These are phyloP conservation scores for Eristalis intricaria DNA, from an alignment of 2,888 invertebrate species.

Conservation along the genomic window DNA sequence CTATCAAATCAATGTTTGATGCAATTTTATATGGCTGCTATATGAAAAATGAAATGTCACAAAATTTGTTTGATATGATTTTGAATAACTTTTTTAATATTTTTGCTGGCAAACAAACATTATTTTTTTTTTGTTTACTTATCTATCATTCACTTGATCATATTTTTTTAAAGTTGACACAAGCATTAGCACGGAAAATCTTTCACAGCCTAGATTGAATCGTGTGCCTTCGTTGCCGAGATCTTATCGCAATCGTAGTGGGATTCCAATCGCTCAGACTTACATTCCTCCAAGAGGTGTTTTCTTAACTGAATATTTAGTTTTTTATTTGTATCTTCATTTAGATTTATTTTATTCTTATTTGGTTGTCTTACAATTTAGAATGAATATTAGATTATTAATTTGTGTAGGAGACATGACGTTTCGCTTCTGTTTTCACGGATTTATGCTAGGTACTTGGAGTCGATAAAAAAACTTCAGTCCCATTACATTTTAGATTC, in stretches of 20 bases:
- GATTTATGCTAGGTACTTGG: too few species aligned
- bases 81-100: conserved; percentile 14
- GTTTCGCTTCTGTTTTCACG: too few species aligned
- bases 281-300: conserved; percentile 75
- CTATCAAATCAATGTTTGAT: conserved; percentile 36
- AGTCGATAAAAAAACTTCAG: too few species aligned
- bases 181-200: conserved; percentile 84
- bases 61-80: conserved; percentile 24
- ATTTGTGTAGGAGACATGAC: too few species aligned
- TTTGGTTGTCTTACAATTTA: neutral
- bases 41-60: conserved; percentile 31
- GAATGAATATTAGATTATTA: neutral
- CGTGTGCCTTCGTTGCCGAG: conserved; percentile 84
- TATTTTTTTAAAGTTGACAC: conserved; percentile 64
- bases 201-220: conserved; percentile 83
- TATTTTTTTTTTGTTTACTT: neutral
- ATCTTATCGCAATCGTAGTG: conserved; percentile 84
- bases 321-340: conserved; percentile 28
- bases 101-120: conserved; percentile 42
- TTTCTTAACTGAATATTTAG: conserved; percentile 6
- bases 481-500: too few species aligned
- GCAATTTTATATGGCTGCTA: conserved; percentile 55
- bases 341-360: neutral
- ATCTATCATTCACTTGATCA: conserved; percentile 17
- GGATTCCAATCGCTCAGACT: conserved; percentile 82